A percentile compares a stretch with the other conserved stretches of the same genome.
Evolutionary conservation across 2,113 vertebrate genomes (phyloP).

Genomic region (Abramis brama): DNA sequence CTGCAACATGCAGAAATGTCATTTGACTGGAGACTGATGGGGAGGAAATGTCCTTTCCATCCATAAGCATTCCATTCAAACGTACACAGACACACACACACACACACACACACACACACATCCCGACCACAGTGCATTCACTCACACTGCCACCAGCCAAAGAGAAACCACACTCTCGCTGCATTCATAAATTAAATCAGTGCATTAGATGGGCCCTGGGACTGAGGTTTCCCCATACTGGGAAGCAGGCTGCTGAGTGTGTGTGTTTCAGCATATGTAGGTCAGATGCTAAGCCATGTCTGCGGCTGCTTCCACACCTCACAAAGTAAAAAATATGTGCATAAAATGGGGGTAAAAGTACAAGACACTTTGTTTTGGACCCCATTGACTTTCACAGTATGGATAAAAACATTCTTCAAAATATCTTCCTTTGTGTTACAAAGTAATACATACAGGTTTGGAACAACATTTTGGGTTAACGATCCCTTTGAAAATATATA

Average conservation of each 20-base stretch:
- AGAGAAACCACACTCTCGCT: constrained; percentile 42
- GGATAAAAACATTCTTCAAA: not conserved
- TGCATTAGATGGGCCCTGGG: constrained; percentile 34
- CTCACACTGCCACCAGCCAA: constrained; percentile 32
- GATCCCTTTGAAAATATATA: not conserved
- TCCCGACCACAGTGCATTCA: constrained; percentile 36
- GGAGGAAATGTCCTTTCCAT: constrained; percentile 40
- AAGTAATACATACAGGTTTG: not conserved
- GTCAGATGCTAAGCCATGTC: constrained; percentile 41
- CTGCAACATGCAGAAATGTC: constrained; percentile 14
- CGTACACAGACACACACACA: not conserved
- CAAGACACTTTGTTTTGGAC: not conserved
- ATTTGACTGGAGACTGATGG: constrained; percentile 39
- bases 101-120: constrained; percentile 4
- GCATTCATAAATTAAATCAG: constrained; percentile 54
- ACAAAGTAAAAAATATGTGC: constrained; percentile 7
- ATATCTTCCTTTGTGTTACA: not conserved
- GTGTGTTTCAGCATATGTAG: constrained; percentile 39
- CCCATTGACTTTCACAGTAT: not conserved
- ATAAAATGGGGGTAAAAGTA: not conserved
- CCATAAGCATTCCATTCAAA: constrained; percentile 11
- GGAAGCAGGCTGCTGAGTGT: constrained; percentile 19
- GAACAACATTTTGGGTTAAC: not conserved
- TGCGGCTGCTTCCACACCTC: constrained; percentile 6
- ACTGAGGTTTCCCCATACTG: constrained; percentile 36